Conservation (phyloP, 2,797 vertebrate genomes). For the Lophotriccus pileatus region DNA sequence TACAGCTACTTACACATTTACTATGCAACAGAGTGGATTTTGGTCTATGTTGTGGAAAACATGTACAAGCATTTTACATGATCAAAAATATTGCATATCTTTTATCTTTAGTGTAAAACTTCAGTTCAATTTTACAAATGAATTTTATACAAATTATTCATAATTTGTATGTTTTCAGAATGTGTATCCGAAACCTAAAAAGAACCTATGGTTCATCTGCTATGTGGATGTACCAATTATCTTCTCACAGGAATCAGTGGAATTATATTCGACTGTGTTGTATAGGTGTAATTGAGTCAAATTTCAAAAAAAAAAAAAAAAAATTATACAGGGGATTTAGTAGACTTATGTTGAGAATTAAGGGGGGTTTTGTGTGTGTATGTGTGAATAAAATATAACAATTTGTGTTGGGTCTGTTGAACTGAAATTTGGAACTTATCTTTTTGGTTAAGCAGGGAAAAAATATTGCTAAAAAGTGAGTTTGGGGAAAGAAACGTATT, state of each 20-base stretch:
- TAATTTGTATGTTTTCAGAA: neutral
- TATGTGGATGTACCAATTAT: neutral
- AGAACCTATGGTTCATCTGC: rapidly evolving
- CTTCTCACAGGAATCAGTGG: neutral
- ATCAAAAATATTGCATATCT: neutral
- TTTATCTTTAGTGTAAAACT: neutral
- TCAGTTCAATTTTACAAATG: neutral
- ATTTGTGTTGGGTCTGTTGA: neutral
- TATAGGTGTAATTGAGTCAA: neutral
- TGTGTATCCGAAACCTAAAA: neutral
- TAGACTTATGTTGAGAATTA: neutral
- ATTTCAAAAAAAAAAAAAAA: neutral
- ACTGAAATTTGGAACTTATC: neutral
- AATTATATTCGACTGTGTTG: neutral
- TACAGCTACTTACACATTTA: neutral
- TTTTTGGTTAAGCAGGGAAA: neutral
- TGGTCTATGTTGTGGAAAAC: neutral
- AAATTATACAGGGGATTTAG: neutral
- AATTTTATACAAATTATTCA: neutral
- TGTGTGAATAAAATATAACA: neutral
- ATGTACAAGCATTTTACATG: neutral
- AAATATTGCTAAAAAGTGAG: neutral
- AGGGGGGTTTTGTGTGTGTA: rapidly evolving
- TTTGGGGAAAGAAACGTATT: neutral
- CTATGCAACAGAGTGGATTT: neutral